phyloP scores from a whole-genome alignment of 2,797 vertebrate species.

The Aldrovandia affinis region DNA sequence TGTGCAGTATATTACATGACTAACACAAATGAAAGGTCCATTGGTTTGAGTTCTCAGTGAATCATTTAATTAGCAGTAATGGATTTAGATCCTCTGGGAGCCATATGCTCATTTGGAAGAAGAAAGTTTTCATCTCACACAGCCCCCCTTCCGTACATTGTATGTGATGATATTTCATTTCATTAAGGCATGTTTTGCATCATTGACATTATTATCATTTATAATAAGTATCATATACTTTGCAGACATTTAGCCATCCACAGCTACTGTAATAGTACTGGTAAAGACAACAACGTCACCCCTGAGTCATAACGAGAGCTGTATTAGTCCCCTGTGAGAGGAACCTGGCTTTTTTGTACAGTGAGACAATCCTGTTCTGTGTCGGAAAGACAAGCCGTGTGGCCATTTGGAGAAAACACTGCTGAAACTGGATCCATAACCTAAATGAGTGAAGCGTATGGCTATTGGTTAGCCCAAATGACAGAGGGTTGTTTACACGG shows the following conservation, averaged over 20 bases:
- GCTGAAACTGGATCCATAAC: too few species aligned
- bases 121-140: conserved; percentile 20
- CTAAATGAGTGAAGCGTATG: too few species aligned
- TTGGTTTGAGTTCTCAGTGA: conserved; percentile 26
- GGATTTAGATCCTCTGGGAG: conserved; percentile 32
- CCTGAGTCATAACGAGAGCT: neutral
- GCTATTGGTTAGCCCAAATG: too few species aligned
- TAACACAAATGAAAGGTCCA: neutral
- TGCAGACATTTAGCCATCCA: neutral
- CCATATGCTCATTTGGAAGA: conserved; percentile 32
- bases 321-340: neutral
- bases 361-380: neutral
- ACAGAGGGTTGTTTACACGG: too few species aligned
- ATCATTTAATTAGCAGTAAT: conserved; percentile 29
- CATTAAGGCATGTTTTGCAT: neutral
- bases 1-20: neutral
- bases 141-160: neutral
- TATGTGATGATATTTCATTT: neutral
- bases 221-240: neutral
- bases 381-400: too few species aligned
- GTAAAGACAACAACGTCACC: neutral
- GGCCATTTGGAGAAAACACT: too few species aligned
- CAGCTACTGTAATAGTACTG: neutral
- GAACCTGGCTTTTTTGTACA: neutral
- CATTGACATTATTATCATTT: neutral